Base-by-base conservation (phyloP, 2,113 vertebrate genomes). In the Otolemur garnettii region DNA sequence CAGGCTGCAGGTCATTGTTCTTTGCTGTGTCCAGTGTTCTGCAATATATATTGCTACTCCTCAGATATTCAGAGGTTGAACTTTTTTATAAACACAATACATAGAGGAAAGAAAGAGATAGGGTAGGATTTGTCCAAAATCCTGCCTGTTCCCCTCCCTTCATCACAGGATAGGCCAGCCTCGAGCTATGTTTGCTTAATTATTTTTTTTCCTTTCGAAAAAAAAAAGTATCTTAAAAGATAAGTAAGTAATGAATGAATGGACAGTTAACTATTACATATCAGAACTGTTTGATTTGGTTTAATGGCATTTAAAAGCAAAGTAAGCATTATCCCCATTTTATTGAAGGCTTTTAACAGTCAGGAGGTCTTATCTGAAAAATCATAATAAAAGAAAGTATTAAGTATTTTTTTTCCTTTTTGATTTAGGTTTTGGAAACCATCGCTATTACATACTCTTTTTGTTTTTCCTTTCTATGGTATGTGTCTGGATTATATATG, bases 341-440 rank as follows among this genome's bases (percentile, higher is more conserved):
- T 57, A 64, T 21, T 90, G 30, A 94, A 93, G 53, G 8, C 42
- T 80, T 93, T 95, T 92, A 38, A 74, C 30, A 96, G 64, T 93
- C 82, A 57, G 86, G 71, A 72, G 26, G 22, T 87, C 60, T 97
- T 92, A 75, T 33, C 19, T 84, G 35, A 83, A 83, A 91, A 78
- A 62, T 59, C 68, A 60, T 81, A 94, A 90, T 72, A 90, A 91
- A 96, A 92, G n/a, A 92, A 93, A 86, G 35, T 80, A 30, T 77
- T 45, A 50, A 80, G 2, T 74, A 12, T 79, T 68, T 93, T 94
- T 94, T 33, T 50, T 6, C 93, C 64, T 42, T 82, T 68, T 95
- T 92, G 35, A 94, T 97, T 14, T 91, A 99, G 99, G 99, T 87
- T 97, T 99, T 83, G 99, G 99, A 97, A 99, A 99, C 97, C 99